Percentiles rank a stretch among this genome's conserved stretches.
These are phyloP conservation scores for Euwallacea similis DNA, from an alignment of 1,140 invertebrate species.

Conservation along the genomic window DNA sequence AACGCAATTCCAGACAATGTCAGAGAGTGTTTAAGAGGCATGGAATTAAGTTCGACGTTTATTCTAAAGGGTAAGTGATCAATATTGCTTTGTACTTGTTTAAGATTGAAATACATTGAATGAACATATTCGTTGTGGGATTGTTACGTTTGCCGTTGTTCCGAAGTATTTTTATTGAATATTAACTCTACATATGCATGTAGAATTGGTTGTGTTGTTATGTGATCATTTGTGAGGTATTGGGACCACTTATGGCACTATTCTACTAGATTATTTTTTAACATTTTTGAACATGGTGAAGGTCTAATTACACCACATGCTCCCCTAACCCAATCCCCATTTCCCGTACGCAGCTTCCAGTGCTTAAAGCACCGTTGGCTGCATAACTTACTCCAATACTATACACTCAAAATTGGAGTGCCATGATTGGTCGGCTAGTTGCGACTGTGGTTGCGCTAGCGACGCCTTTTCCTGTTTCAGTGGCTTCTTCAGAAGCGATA, in stretches of 20 bases:
- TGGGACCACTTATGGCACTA: background rate
- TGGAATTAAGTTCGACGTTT: conserved; percentile 86
- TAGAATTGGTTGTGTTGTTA: background rate
- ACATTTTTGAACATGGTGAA: too few relatives aligned
- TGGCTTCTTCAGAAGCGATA: conserved; percentile 86
- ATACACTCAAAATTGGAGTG: conserved; percentile 34
- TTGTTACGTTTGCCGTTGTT: too few relatives aligned
- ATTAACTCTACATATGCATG: too few relatives aligned
- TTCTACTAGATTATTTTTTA: background rate
- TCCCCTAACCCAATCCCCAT: too few relatives aligned
- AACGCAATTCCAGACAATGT: conserved; percentile 76
- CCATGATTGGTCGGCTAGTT: conserved; percentile 49
- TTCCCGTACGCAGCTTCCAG: too few relatives aligned
- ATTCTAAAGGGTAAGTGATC: conserved; percentile 82
- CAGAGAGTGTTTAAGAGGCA: conserved; percentile 86
- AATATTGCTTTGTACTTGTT: background rate
- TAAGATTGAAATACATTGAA: too few relatives aligned
- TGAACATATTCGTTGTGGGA: too few relatives aligned
- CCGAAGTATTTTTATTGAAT: too few relatives aligned
- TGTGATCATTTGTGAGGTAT: background rate
- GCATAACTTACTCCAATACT: too few relatives aligned
- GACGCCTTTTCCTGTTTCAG: conserved; percentile 68
- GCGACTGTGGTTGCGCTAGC: conserved; percentile 48
- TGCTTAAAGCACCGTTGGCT: too few relatives aligned
- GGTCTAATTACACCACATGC: too few relatives aligned